phyloP scores from a whole-genome alignment of 1,140 invertebrate species.

The Drosophila virilis region DNA sequence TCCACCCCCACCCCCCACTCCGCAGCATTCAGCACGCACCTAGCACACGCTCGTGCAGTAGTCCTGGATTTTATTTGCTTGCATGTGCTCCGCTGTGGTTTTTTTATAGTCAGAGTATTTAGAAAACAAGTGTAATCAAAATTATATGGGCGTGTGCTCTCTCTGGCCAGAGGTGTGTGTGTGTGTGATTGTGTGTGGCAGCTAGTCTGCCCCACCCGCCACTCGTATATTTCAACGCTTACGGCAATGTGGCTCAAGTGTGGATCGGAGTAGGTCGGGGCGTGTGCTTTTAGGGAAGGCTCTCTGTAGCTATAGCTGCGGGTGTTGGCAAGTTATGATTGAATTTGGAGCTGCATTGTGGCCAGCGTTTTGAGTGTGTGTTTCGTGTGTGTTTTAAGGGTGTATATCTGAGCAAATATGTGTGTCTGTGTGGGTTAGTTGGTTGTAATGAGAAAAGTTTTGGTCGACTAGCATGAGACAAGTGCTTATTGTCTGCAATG shows the following conservation, averaged over 20 bases:
- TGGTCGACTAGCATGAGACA: conserved; percentile 35
- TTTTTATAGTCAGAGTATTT: conserved; percentile 65
- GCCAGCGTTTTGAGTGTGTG: conserved; percentile 36
- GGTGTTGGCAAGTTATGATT: conserved; percentile 75
- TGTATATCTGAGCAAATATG: background rate
- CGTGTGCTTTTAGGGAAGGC: conserved; percentile 3
- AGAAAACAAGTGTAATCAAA: conserved; percentile 82
- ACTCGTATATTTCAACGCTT: conserved; percentile 73
- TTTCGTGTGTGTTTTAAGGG: conserved; percentile 26
- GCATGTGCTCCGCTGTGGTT: conserved; percentile 57
- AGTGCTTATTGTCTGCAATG: conserved; percentile 49
- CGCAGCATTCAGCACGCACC: background rate
- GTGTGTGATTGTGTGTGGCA: conserved; percentile 1
- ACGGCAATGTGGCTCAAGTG: conserved; percentile 61
- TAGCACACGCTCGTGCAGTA: conserved; percentile 27
- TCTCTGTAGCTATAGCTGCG: conserved; percentile 23
- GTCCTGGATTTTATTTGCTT: conserved; percentile 63
- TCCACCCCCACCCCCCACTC: background rate
- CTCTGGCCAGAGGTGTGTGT: background rate
- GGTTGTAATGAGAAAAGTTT: conserved; percentile 71
- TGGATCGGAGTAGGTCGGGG: background rate
- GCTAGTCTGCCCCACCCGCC: conserved; percentile 3
- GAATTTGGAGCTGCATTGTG: conserved; percentile 73
- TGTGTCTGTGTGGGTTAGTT: conserved; percentile 33
- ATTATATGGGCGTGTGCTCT: conserved; percentile 76